Evolutionary conservation across 2,888 invertebrate species (phyloP).

Genomic region (Amphipoea lucens): DNA sequence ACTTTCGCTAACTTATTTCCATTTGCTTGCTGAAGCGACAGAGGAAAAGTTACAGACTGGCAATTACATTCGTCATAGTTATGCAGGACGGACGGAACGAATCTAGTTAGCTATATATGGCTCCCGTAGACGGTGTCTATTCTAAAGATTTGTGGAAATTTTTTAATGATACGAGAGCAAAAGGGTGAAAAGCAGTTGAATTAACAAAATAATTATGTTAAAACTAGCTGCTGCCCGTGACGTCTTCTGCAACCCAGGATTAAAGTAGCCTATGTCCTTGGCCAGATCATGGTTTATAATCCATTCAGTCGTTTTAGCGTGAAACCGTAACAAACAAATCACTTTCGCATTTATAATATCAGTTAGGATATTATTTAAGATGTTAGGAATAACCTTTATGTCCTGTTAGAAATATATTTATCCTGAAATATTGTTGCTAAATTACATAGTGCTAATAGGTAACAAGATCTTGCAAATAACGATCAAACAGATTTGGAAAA

Average conservation of each 20-base stretch:
- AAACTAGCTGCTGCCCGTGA: no score
- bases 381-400: background rate
- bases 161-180: background rate
- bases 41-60: slow-evolving; percentile 68
- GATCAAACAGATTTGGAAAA: no score
- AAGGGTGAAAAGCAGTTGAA: no score
- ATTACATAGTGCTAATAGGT: background rate
- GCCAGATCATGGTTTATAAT: background rate
- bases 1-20: slow-evolving; percentile 75
- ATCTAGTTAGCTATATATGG: slow-evolving; percentile 24
- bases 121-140: background rate
- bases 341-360: no score
- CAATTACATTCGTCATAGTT: slow-evolving; percentile 72
- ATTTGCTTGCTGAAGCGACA: slow-evolving; percentile 68
- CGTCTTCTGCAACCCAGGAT: no score
- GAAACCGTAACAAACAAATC: background rate
- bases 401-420: background rate
- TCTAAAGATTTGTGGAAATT: background rate
- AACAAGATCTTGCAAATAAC: background rate
- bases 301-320: background rate
- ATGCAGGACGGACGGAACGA: slow-evolving; percentile 38
- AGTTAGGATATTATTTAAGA: background rate
- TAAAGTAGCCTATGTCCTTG: background rate
- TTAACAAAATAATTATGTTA: no score
- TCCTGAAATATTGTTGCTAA: background rate